A percentile compares a stretch with the other conserved stretches of the same genome.
These are phyloP conservation scores for Lerista edwardsae DNA, from an alignment of 2,797 vertebrate genomes.

Conservation along the genomic window DNA sequence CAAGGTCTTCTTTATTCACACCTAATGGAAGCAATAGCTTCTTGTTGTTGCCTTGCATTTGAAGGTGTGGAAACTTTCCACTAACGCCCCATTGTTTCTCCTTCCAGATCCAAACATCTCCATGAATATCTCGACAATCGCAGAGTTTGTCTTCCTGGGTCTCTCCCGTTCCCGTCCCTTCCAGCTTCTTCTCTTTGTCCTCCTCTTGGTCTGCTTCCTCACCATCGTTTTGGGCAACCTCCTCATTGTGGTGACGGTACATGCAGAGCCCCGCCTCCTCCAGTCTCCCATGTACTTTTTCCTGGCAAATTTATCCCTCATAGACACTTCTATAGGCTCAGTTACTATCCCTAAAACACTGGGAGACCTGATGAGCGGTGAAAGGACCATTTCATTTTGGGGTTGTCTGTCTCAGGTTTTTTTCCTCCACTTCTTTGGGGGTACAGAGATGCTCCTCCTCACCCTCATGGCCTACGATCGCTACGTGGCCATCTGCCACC, in stretches of 20 bases:
- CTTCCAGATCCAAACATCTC: neutral
- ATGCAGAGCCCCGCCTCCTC: slow-evolving; percentile 24
- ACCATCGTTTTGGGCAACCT: slow-evolving; percentile 55
- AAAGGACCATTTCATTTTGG: slow-evolving; percentile 54
- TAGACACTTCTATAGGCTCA: slow-evolving; percentile 58
- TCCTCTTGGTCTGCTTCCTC: slow-evolving; percentile 51
- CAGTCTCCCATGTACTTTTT: slow-evolving; percentile 69
- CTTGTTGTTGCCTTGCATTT: too few relatives aligned
- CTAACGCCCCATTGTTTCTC: neutral
- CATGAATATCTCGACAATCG: slow-evolving; percentile 56
- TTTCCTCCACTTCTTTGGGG: slow-evolving; percentile 66
- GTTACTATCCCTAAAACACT: slow-evolving; percentile 58
- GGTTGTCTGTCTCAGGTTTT: slow-evolving; percentile 66
- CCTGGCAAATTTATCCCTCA: slow-evolving; percentile 59
- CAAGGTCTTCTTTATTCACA: too few relatives aligned
- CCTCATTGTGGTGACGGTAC: slow-evolving; percentile 55
- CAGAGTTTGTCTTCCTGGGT: slow-evolving; percentile 53
- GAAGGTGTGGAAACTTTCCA: too few relatives aligned
- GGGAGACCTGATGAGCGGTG: slow-evolving; percentile 41
- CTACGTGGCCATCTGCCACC: slow-evolving; percentile 68
- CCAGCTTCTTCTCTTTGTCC: slow-evolving; percentile 37
- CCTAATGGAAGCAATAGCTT: too few relatives aligned
- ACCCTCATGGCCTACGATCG: slow-evolving; percentile 68
- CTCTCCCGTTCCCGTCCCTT: slow-evolving; percentile 48
- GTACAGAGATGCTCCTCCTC: slow-evolving; percentile 65